Evolutionary conservation across 2,797 vertebrate species (phyloP).

Genomic region (Manis javanica): DNA sequence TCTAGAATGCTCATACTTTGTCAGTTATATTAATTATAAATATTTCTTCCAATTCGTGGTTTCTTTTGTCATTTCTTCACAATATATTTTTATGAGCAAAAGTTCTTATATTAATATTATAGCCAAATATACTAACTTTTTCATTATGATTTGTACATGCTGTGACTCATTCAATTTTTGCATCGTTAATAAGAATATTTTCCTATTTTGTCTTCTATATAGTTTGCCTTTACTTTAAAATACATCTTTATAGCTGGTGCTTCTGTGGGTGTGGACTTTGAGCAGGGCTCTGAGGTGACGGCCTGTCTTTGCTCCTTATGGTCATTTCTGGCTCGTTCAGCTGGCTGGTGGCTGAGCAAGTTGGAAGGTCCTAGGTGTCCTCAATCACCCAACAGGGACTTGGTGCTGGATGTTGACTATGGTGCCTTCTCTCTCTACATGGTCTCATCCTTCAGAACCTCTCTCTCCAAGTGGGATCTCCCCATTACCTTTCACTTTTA

Average conservation of each 20-base stretch:
- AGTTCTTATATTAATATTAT: too few species aligned
- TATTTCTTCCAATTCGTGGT: background rate
- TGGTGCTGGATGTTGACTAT: background rate
- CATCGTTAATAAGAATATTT: background rate
- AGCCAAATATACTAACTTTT: background rate
- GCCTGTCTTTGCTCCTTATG: background rate
- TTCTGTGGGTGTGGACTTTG: background rate
- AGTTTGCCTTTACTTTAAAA: background rate
- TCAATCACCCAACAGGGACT: background rate
- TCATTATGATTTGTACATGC: background rate
- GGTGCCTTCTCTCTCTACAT: too few species aligned
- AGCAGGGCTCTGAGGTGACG: background rate
- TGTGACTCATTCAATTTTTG: background rate
- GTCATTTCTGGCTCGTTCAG: background rate
- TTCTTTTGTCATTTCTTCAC: background rate
- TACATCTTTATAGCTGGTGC: background rate
- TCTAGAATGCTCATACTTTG: background rate
- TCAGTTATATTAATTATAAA: background rate
- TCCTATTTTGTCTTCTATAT: background rate
- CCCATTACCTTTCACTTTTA: background rate
- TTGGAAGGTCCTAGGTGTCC: background rate
- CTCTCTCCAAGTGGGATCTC: background rate
- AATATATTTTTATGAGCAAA: background rate
- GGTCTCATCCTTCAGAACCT: background rate
- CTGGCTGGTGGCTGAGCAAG: too few species aligned